Evolutionary conservation across 1,140 invertebrate species (phyloP).

Genomic region (Caenorhabditis elegans): WBcel235 BX284604.4:12009001-12009500

Average conservation of each 20-base stretch:
- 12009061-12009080: too few species aligned
- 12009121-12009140: not conserved
- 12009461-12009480: constrained; percentile 14
- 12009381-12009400: not conserved
- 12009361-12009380: not conserved
- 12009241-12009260: constrained; percentile 74
- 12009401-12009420: not conserved
- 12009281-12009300: constrained; percentile 73
- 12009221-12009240: constrained; percentile 70
- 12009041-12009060: too few species aligned
- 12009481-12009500: not conserved
- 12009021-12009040: too few species aligned
- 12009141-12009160: not conserved
- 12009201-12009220: constrained; percentile 67
- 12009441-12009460: not conserved
- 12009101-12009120: too few species aligned
- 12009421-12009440: constrained; percentile 14
- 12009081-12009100: too few species aligned
- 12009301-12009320: constrained; percentile 60
- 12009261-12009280: constrained; percentile 74
- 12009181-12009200: constrained; percentile 75
- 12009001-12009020: too few species aligned
- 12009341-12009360: constrained; percentile 89
- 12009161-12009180: not conserved
- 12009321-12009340: constrained; percentile 72